Base-by-base conservation (phyloP, 2,888 invertebrate species). In the Amphiduros pacificus region DNA sequence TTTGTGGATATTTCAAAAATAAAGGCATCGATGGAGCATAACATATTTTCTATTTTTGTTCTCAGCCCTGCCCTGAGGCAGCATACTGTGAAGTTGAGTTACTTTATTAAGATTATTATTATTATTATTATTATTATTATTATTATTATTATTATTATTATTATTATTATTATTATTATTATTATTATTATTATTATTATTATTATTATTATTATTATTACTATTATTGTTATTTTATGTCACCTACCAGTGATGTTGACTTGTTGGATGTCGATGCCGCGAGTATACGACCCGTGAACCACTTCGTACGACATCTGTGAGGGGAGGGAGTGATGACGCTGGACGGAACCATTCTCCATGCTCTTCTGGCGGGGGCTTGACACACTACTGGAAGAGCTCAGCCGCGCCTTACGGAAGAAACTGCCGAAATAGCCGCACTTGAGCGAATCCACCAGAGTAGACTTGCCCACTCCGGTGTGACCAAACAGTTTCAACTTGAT, bases 401-500 rank as follows among this genome's bases (percentile, higher is more conserved):
- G 64, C 22, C 67, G 55, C 11, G 63, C 55, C 52, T 65, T 68
- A 24, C 79, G 72, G 86, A 90, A 89, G 71, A 89, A 85, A 48
- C 89, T 87, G 71, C 87, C 87, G 74, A 90, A 87, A 64, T 88
- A 86, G 1, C 89, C 88, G 68, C 89, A 87, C 73, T 88, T 88
- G 36, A 90, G 81, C 0, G 88, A 87, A 73, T 88, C 88, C 5
- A 88, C 84, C 51, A 91, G 82, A 0, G 89, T 86, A 5, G 88
- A 86, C 82, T 91, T 91, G n/a, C 91, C 91, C 2, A 88, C 88
- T 0, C 88, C 89, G 57, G 88, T 88, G 73, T 89, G 87, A 0
- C 91, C 91, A 71, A 91, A 85, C 52, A 91, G 77, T 70, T 90
- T 88, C 61, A 91, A 78, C 72, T 89, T 89, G 61, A 90, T 85